These are phyloP conservation scores for Epizoanthus ramosus DNA, from an alignment of 92 coral and sea anemone species.

Conservation along the genomic window DNA sequence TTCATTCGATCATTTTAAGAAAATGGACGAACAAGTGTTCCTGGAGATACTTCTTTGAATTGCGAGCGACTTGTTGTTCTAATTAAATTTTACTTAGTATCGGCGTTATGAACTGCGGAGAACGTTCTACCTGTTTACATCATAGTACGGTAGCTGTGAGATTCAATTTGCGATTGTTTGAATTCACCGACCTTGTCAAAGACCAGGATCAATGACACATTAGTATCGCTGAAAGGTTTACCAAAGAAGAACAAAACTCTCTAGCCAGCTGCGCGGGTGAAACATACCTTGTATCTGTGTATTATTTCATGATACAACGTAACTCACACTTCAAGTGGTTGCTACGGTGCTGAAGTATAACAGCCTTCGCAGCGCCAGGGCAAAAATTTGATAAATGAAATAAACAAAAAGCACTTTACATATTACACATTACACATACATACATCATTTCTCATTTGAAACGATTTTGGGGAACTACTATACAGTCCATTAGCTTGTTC, in stretches of 20 bases:
- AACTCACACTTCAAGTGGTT: not conserved
- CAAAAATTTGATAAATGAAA: too few species aligned
- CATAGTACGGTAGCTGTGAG: not conserved
- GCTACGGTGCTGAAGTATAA: not conserved
- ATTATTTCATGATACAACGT: not conserved
- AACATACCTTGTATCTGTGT: slow-evolving; percentile 1
- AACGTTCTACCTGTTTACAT: not conserved
- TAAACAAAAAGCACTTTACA: too few species aligned
- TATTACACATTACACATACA: too few species aligned
- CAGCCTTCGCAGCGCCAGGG: too few species aligned
- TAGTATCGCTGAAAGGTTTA: slow-evolving; percentile 10
- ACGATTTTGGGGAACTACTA: too few species aligned
- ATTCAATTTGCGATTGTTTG: slow-evolving; percentile 12
- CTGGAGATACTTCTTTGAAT: slow-evolving; percentile 6
- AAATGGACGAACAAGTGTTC: slow-evolving; percentile 4
- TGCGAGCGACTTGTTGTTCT: slow-evolving; percentile 11
- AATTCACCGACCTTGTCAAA: slow-evolving; percentile 5
- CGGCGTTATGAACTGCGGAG: not conserved
- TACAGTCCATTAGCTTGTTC: too few species aligned
- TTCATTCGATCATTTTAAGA: not conserved
- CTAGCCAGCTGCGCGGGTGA: slow-evolving; percentile 40
- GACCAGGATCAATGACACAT: slow-evolving; percentile 1
- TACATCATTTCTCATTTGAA: too few species aligned
- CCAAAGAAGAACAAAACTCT: slow-evolving; percentile 10
- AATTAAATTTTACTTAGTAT: not conserved